Conservation (phyloP, 2,113 vertebrate species). For the Semnornis frantzii region DNA sequence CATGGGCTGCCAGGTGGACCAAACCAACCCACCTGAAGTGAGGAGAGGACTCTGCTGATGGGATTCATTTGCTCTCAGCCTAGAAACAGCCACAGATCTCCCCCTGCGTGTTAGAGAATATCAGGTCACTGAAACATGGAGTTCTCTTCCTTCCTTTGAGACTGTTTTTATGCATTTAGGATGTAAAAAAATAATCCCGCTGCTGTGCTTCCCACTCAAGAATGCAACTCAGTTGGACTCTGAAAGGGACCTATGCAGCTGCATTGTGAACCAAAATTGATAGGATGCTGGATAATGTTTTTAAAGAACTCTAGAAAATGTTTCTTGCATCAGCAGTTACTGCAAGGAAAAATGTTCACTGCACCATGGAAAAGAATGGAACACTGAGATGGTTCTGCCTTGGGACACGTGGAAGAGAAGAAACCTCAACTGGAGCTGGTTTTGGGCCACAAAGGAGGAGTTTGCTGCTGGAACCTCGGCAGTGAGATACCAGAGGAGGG, state of each 20-base stretch:
- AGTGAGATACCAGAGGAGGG: background rate
- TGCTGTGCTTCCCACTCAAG: background rate
- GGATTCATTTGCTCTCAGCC: background rate
- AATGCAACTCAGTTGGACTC: background rate
- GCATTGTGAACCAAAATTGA: accelerated
- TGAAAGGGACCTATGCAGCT: background rate
- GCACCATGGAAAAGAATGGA: background rate
- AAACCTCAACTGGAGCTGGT: accelerated
- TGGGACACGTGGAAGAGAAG: background rate
- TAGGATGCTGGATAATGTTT: background rate
- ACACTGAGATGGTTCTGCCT: background rate
- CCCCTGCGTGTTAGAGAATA: background rate
- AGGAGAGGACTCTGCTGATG: background rate
- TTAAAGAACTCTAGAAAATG: background rate
- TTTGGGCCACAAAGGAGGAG: background rate
- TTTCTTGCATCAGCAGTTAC: background rate
- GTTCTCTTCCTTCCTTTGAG: background rate
- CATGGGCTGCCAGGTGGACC: background rate
- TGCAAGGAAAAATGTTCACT: background rate
- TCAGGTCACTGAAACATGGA: background rate
- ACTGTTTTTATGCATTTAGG: background rate
- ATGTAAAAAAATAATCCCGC: background rate
- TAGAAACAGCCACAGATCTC: background rate
- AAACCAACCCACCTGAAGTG: background rate
- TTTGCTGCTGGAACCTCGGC: background rate